These are phyloP conservation scores for Gandaritis pyraliata DNA, from an alignment of 2,888 invertebrate species.

Conservation along the genomic window DNA sequence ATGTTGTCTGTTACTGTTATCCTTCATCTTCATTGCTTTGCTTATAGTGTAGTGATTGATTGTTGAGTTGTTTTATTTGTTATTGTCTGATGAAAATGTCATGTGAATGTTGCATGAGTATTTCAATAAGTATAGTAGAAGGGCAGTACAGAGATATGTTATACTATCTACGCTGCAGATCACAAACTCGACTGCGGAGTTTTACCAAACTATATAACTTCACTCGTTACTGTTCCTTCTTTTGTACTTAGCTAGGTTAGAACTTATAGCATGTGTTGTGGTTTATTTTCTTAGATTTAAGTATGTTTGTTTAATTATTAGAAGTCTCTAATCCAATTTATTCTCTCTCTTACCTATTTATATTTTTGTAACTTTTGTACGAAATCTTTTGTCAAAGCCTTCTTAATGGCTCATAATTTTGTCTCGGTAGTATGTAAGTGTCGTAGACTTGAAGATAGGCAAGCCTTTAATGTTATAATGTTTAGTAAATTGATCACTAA, in stretches of 20 bases:
- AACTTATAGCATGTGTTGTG: conserved; percentile 5
- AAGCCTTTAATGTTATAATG: conserved; percentile 27
- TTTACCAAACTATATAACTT: no score
- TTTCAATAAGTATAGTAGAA: not conserved
- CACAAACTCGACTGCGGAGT: no score
- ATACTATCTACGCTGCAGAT: no score
- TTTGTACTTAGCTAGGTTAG: not conserved
- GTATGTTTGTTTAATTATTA: not conserved
- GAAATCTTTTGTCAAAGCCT: not conserved
- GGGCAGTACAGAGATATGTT: no score
- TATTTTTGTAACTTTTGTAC: conserved; percentile 4
- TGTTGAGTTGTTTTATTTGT: conserved; percentile 20
- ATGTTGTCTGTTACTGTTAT: conserved; percentile 25
- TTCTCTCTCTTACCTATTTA: not conserved
- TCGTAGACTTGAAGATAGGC: conserved; percentile 20
- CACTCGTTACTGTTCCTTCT: not conserved
- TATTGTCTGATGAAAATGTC: conserved; percentile 6
- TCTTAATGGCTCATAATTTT: conserved; percentile 1
- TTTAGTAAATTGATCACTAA: conserved; percentile 28
- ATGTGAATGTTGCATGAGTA: conserved; percentile 12
- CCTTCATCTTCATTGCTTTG: conserved; percentile 61
- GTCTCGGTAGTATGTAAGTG: conserved; percentile 10
- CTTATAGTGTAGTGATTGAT: conserved; percentile 54
- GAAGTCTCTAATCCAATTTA: not conserved
- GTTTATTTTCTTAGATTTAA: conserved; percentile 5